These are phyloP conservation scores for Cotesia vestalis DNA, from an alignment of 1,140 invertebrate species.

Conservation along the genomic window DNA sequence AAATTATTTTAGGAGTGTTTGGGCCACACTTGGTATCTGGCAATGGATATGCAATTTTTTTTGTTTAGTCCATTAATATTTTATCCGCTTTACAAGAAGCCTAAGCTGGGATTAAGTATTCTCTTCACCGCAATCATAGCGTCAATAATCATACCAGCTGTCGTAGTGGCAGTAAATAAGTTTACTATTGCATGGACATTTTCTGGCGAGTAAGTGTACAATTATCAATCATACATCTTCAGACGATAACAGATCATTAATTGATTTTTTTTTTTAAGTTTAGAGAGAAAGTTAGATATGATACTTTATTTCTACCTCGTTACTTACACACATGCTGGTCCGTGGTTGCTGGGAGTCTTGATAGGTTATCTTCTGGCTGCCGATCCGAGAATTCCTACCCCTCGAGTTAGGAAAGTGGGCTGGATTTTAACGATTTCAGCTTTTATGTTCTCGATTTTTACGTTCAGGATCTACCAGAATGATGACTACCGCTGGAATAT, in stretches of 20 bases:
- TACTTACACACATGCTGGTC: slow-evolving; percentile 62
- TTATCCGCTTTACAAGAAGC: slow-evolving; percentile 47
- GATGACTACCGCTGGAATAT: slow-evolving; percentile 20
- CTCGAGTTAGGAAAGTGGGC: background rate
- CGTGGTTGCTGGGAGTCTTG: too few species aligned
- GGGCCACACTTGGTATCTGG: slow-evolving; percentile 60
- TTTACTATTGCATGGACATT: slow-evolving; percentile 28
- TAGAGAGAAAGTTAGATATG: slow-evolving; percentile 1
- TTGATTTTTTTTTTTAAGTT: slow-evolving; percentile 15
- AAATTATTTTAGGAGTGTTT: slow-evolving; percentile 50
- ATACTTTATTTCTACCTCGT: slow-evolving; percentile 48
- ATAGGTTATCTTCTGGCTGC: too few species aligned
- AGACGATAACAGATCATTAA: background rate
- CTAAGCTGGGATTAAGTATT: slow-evolving; percentile 42
- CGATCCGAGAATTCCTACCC: too few species aligned
- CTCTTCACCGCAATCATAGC: slow-evolving; percentile 25
- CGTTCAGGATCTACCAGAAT: slow-evolving; percentile 29
- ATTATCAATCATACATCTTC: background rate
- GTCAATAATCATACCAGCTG: slow-evolving; percentile 30
- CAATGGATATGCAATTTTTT: slow-evolving; percentile 61
- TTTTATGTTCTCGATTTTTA: slow-evolving; percentile 22
- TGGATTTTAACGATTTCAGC: slow-evolving; percentile 21
- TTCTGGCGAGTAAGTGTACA: background rate
- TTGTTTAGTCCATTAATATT: slow-evolving; percentile 57
- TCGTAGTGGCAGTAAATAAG: slow-evolving; percentile 33